Percentiles rank a stretch among this genome's conserved stretches.
These are phyloP conservation scores for Hippopotamus amphibius DNA, from an alignment of 2,113 vertebrate genomes.

Conservation along the genomic window DNA sequence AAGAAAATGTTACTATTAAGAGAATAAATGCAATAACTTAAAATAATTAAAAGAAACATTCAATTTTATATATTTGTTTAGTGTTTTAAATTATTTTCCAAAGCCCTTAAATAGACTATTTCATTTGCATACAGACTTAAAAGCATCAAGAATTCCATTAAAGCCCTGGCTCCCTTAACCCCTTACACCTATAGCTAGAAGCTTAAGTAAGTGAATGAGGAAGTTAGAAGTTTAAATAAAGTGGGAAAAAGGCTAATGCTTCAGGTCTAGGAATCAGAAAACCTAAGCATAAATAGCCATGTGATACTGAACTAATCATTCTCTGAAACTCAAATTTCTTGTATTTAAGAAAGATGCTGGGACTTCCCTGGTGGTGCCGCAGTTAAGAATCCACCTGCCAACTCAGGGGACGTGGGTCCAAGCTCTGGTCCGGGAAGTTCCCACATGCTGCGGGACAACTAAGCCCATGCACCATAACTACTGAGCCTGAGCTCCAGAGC, in stretches of 20 bases:
- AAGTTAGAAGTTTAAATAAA: slow-evolving; percentile 1
- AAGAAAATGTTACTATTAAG: slow-evolving; percentile 46
- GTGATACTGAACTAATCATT: background rate
- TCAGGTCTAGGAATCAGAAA: background rate
- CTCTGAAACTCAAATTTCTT: background rate
- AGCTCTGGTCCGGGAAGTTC: too few species aligned
- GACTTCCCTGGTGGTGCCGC: too few species aligned
- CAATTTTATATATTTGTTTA: slow-evolving; percentile 38
- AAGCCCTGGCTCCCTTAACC: background rate
- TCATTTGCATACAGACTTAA: slow-evolving; percentile 37
- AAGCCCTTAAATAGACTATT: slow-evolving; percentile 36
- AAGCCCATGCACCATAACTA: too few species aligned
- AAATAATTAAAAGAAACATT: slow-evolving; percentile 58
- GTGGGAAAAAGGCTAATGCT: background rate
- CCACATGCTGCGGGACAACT: too few species aligned
- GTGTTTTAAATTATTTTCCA: slow-evolving; percentile 61
- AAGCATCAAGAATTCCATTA: slow-evolving; percentile 7
- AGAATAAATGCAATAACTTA: slow-evolving; percentile 40
- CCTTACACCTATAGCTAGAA: background rate
- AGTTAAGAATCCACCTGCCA: too few species aligned
- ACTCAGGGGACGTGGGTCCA: too few species aligned
- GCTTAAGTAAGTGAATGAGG: background rate
- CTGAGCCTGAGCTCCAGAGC: too few species aligned
- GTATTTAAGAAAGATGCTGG: background rate
- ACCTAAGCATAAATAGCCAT: background rate